Conservation (phyloP, 1,140 invertebrate species). For the Neodiprion fabricii region DNA sequence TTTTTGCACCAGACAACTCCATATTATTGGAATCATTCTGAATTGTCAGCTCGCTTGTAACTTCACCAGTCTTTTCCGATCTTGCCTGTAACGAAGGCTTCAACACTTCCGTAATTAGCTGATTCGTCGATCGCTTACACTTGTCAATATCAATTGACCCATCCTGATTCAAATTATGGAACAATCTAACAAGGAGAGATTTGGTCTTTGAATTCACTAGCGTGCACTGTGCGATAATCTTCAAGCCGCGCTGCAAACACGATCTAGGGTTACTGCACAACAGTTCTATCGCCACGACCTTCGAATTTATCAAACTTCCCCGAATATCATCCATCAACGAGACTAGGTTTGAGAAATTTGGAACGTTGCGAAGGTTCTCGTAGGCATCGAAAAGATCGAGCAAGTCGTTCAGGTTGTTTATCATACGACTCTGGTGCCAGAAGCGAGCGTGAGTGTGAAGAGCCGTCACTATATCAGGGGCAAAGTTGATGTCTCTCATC, state of each 20-base stretch:
- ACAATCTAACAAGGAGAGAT: background rate
- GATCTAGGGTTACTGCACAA: constrained; percentile 31
- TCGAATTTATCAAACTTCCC: constrained; percentile 18
- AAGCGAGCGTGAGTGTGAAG: constrained; percentile 32
- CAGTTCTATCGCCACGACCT: constrained; percentile 30
- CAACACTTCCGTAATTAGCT: background rate
- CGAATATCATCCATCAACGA: constrained; percentile 23
- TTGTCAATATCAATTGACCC: background rate
- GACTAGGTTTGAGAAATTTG: constrained; percentile 21
- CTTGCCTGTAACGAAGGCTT: background rate
- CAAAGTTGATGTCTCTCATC: constrained; percentile 31
- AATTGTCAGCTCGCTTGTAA: too few relatives aligned
- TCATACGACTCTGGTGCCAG: constrained; percentile 33
- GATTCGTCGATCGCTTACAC: background rate
- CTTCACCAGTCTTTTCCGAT: too few relatives aligned
- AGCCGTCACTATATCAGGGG: constrained; percentile 26
- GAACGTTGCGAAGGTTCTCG: constrained; percentile 32
- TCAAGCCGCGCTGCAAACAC: constrained; percentile 33
- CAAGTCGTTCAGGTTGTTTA: constrained; percentile 32
- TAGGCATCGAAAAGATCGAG: constrained; percentile 36
- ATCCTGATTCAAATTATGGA: background rate
- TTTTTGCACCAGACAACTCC: too few relatives aligned
- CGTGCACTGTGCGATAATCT: constrained; percentile 25
- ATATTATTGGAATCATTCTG: too few relatives aligned
- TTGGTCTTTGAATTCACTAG: constrained; percentile 21